Base-by-base conservation (phyloP, 2,888 invertebrate genomes). In the Yponomeuta plumbellus region DNA sequence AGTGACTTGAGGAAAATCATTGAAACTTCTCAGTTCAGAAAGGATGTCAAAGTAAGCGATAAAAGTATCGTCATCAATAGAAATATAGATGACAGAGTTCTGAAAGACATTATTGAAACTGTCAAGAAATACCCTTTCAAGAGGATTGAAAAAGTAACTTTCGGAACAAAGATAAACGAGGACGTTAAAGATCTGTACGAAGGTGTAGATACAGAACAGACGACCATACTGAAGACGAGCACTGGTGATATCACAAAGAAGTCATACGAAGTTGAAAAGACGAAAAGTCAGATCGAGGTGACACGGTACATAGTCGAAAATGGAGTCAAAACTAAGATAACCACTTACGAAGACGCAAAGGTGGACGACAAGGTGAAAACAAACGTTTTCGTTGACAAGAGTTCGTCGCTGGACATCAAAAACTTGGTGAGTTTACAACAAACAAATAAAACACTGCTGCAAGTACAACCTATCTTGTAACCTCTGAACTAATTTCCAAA, bases 171-270 rank as follows among this genome's bases (percentile, higher is more conserved):
- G 80, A 87, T 93, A 69, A 93, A 93, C 70, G 88, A 93, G 73
- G 93, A 93, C 73, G 92, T 93, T 20, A 93, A 92, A 80, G 92
- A 91, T 74, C 77, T 91, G 17, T 90, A 90, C 66, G 91, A 91
- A 79, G 90, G 91, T 22, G 73, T 85, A 52, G 91, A 91, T 69
- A 80, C 86, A 56, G 84, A 90, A 76, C 82, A 90, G 72, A 85
- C 83, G 6, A 88, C 84, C 63, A 77, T 88, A 61, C 67, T 89
- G 59, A 83, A 79, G 64, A 82, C 85, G 44, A 82, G 80, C 66
- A 85, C 78, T 65, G 86, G 85, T 23, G 91, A 85, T 69, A 76
- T 86, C 11, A 85, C 83, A 17, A 91, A 85, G 71, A 89, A 90
- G 68, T 81, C 91, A 66, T 92, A 86, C 72, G 89, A 90, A 71